Conservation (phyloP, 2,888 invertebrate species). For the Plebejus anna region DNA sequence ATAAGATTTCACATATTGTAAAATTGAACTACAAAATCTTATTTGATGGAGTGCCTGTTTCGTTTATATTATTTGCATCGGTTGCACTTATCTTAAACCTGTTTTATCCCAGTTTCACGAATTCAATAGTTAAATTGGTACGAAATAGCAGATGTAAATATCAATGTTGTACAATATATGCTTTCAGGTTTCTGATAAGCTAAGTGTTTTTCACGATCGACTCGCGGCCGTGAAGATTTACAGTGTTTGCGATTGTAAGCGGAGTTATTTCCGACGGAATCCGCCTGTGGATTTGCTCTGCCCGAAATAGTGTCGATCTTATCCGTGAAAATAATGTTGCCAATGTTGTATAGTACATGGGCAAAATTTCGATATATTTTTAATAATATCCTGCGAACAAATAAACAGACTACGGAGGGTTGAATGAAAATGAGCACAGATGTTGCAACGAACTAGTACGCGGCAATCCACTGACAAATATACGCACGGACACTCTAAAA, state of each 20-base stretch:
- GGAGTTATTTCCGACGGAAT: slow-evolving; percentile 73
- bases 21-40: not conserved
- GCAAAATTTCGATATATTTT: slow-evolving; percentile 29
- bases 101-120: not conserved
- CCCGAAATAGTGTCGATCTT: slow-evolving; percentile 74
- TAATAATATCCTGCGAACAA: not conserved
- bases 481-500: not conserved
- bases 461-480: not conserved
- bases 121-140: not conserved
- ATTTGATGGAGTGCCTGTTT: not conserved
- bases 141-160: not conserved
- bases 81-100: not conserved
- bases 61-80: not conserved
- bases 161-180: slow-evolving; percentile 17
- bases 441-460: not conserved
- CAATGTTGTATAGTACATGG: slow-evolving; percentile 54
- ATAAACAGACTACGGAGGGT: not conserved
- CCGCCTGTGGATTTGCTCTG: slow-evolving; percentile 69
- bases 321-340: slow-evolving; percentile 58
- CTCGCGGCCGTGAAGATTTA: slow-evolving; percentile 66
- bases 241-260: slow-evolving; percentile 45
- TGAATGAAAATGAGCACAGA: not conserved
- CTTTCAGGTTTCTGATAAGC: slow-evolving; percentile 28
- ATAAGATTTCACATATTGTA: not conserved
- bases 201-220: slow-evolving; percentile 50